Percentiles rank a stretch among this genome's conserved stretches.
Evolutionary conservation across 1,140 invertebrate genomes (phyloP).

Genomic region (Batillaria attramentaria): DNA sequence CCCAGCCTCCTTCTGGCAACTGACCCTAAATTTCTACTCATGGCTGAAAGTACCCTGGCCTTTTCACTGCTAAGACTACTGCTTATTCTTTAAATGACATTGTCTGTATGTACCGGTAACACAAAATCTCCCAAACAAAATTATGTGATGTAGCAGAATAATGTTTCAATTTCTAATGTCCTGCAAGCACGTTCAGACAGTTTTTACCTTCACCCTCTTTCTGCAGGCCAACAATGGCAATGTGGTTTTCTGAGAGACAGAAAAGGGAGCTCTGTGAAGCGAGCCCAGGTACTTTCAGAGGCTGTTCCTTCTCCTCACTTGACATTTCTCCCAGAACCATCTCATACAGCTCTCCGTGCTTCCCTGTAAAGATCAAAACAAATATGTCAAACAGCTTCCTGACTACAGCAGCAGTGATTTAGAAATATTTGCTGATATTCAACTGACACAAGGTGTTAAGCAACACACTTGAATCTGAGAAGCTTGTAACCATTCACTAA

Average conservation of each 20-base stretch:
- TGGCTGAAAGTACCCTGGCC: neutral
- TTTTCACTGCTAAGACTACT: neutral
- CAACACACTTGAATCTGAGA: too few relatives aligned
- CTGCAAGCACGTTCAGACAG: too few relatives aligned
- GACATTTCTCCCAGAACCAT: constrained; percentile 2
- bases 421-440: too few relatives aligned
- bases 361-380: neutral
- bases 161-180: neutral
- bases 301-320: neutral
- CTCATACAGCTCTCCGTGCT: neutral
- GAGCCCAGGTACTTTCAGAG: neutral
- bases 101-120: neutral
- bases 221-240: constrained; percentile 12
- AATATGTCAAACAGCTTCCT: neutral
- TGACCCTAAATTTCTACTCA: too few relatives aligned
- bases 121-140: neutral
- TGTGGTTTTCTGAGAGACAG: constrained; percentile 9
- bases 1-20: too few relatives aligned
- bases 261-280: neutral
- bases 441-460: too few relatives aligned
- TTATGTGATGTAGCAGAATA: neutral
- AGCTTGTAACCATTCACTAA: too few relatives aligned
- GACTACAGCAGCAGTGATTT: too few relatives aligned
- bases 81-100: neutral
- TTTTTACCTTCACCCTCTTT: neutral